Evolutionary conservation across 2,888 invertebrate species (phyloP).

Genomic region (Myopa testacea): DNA sequence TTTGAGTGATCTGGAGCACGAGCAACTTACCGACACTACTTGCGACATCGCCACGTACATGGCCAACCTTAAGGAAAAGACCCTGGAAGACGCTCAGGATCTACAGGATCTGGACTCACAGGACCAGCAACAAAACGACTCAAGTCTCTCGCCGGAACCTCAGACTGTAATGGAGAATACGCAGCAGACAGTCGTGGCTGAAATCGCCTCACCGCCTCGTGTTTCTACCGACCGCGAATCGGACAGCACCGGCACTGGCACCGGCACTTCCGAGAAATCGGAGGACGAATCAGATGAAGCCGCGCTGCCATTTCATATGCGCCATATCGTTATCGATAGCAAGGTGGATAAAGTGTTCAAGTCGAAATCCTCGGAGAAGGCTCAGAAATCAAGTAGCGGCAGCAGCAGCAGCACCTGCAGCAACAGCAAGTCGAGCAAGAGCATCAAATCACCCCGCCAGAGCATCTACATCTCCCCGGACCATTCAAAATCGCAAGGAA

Average conservation of each 20-base stretch:
- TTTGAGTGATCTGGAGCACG: constrained; percentile 66
- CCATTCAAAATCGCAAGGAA: constrained; percentile 66
- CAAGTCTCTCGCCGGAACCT: constrained; percentile 66
- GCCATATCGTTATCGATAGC: constrained; percentile 65
- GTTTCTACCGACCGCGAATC: constrained; percentile 56
- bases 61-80: constrained; percentile 67
- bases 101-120: constrained; percentile 52
- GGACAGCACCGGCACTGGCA: constrained; percentile 62
- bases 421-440: constrained; percentile 52
- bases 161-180: constrained; percentile 68
- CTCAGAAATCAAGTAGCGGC: constrained; percentile 40
- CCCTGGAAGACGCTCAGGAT: constrained; percentile 65
- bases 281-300: constrained; percentile 65
- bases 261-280: constrained; percentile 65
- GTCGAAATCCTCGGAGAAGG: constrained; percentile 58
- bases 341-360: constrained; percentile 68
- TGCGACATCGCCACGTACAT: constrained; percentile 68
- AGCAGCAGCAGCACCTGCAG: constrained; percentile 51
- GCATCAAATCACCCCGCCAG: constrained; percentile 70
- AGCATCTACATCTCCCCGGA: constrained; percentile 73
- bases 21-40: constrained; percentile 63
- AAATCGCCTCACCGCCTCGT: constrained; percentile 64
- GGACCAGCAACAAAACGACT: constrained; percentile 66
- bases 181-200: constrained; percentile 62
- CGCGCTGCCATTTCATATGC: constrained; percentile 45